These are phyloP conservation scores for Caenorhabditis angaria DNA, from an alignment of 2,888 invertebrate genomes.

Conservation along the genomic window DNA sequence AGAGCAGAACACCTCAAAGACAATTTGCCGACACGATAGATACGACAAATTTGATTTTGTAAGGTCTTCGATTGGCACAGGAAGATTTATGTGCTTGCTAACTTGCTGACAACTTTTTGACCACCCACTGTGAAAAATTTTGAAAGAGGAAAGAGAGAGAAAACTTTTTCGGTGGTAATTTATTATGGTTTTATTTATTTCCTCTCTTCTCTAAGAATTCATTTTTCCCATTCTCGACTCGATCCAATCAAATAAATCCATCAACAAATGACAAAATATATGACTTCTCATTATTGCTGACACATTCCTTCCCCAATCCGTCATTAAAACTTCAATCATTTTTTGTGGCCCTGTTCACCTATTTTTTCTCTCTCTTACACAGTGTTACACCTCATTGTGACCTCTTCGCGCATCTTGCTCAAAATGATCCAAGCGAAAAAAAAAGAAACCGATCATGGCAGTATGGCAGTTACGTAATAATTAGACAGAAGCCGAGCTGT, in stretches of 20 bases:
- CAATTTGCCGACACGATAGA: not conserved
- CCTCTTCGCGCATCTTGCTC: constrained; percentile 1
- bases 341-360: no score
- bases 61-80: no score
- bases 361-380: no score
- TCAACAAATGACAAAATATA: constrained; percentile 4
- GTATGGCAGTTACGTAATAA: not conserved
- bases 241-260: not conserved
- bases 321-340: constrained; percentile 4
- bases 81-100: not conserved
- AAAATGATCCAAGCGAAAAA: not conserved
- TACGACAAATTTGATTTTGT: not conserved
- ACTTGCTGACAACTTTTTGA: not conserved
- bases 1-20: constrained; percentile 4
- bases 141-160: not conserved
- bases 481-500: not conserved
- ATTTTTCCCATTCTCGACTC: not conserved
- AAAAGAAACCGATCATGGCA: not conserved
- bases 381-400: not conserved
- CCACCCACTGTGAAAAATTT: not conserved
- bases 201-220: not conserved
- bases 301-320: not conserved
- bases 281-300: constrained; percentile 2
- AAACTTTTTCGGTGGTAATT: no score
- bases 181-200: no score